Evolutionary conservation across 1,140 invertebrate genomes (phyloP).

Genomic region (Chrysopa pallens): DNA sequence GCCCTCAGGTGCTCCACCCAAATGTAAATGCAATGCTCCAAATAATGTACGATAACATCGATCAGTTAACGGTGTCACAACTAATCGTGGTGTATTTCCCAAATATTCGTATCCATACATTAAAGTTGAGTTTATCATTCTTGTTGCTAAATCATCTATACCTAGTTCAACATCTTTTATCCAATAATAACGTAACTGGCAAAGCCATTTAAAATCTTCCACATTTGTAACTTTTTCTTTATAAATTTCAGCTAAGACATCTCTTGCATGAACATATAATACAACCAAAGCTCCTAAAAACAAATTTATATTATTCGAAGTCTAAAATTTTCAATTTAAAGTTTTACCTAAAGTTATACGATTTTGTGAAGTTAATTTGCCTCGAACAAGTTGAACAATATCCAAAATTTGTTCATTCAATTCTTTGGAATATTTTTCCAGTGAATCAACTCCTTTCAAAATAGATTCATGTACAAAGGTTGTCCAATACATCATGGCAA

Average conservation of each 20-base stretch:
- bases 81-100: conserved; percentile 72
- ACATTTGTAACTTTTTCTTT: conserved; percentile 43
- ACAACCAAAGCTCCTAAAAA: conserved; percentile 66
- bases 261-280: conserved; percentile 80
- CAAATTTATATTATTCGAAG: too few species aligned
- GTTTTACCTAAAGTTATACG: conserved; percentile 64
- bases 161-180: too few species aligned
- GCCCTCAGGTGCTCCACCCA: conserved; percentile 80
- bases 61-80: conserved; percentile 84
- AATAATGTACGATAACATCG: conserved; percentile 84
- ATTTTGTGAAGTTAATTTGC: conserved; percentile 72
- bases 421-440: conserved; percentile 33
- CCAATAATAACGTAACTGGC: conserved; percentile 85
- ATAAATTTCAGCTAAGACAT: conserved; percentile 59
- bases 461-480: conserved; percentile 58
- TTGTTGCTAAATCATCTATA: conserved; percentile 40
- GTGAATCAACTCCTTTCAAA: conserved; percentile 27
- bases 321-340: too few species aligned
- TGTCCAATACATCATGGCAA: conserved; percentile 82
- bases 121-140: conserved; percentile 84
- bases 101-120: conserved; percentile 93
- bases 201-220: conserved; percentile 84
- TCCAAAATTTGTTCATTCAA: conserved; percentile 57
- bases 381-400: conserved; percentile 73
- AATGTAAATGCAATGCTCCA: conserved; percentile 70